Evolutionary conservation across 2,888 invertebrate genomes (phyloP), one percentile per base, ranked within the genome.

Genomic region (Oligia latruncula): DNA sequence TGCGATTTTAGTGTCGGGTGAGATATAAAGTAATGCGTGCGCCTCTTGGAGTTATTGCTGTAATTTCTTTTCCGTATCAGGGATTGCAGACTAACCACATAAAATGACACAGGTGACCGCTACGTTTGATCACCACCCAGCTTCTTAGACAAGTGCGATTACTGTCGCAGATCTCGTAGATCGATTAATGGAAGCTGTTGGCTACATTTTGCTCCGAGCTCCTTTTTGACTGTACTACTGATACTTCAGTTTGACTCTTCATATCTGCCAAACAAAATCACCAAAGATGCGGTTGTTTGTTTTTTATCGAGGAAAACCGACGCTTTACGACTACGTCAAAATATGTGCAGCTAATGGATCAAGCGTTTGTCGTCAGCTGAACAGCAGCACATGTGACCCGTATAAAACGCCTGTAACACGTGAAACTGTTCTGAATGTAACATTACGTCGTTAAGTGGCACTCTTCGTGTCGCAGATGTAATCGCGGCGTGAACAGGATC

Each of bases 401-500:
- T 29, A 29, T 70, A 9, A 6, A 52, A 29, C 52, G n/a, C 11
- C 13, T 66, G 72, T 23, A 46, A 46, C n/a, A 40, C 23, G 40
- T 85, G 40, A 46, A 74, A 43, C 71, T 43, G 58, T 43, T 23
- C 1, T 35, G 15, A 71, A 52, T 74, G 58, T 67, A 71, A 72
- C 71, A 80, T 84, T n/a, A 67, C 43, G 71, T 15, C 46, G n/a
- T 77, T 49, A 15, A 73, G 49, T 9, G 49, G 9, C 71, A 66
- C n/a, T 43, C 66, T 11, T 66, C 62, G 71, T 67, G 83, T 81
- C 65, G 58, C 65, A 52, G 77, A 77, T 74, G 40, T 29, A 40
- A 68, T 86, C 86, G 73, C 64, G 17, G 6, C 35, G 29, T 58
- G 46, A 67, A 82, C 73, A 74, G 71, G 64, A 74, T 52, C 77